Base-by-base conservation (phyloP, 1,140 invertebrate species). In the Mizuhopecten yessoensis region DNA sequence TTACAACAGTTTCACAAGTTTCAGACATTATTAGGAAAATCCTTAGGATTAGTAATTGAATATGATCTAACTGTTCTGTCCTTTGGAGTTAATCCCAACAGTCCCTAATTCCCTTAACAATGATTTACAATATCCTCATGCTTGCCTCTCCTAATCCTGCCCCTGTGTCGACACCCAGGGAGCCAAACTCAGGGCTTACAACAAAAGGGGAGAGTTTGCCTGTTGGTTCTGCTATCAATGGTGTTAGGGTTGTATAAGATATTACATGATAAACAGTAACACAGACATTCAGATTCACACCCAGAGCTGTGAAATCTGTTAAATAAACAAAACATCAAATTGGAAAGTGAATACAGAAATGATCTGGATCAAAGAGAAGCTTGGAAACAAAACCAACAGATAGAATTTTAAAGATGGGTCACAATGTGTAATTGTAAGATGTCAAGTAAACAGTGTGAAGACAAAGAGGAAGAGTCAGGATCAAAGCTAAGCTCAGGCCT, bases 291-390 rank as follows among this genome's bases (percentile, higher is more conserved):
- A 9, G 57, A 17, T 29, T 29, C 23, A 75, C 57, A 75, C n/a
- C 57, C 57, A 75, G 20, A 75, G 57, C 23, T 75, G 57, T 75
- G 57, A 75, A 75, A 13, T 75, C 57, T 75, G 57, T 29, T 75
- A 75, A n/a, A 75, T n/a, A 75, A 75, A 75, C 57, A 75, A 75
- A 29, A 75, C n/a, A 75, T 29, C 15, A 75, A 75, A 75, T 75
- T 75, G 57, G 2, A 75, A 75, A 29, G 57, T 75, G 29, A 75
- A 75, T 75, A 29, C 23, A 75, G n/a, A 29, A 75, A 75, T 29
- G n/a, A 29, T 75, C 57, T 75, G 57, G 57, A 75, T 75, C 57
- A 75, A 75, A 75, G 57, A 75, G 57, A 75, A 75, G 57, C 57
- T 75, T 29, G 23, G n/a, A 75, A 75, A 75, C 20, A 57, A 57